Evolutionary conservation across 2,797 vertebrate genomes (phyloP).

Genomic region (Brachyalestes nurse): DNA sequence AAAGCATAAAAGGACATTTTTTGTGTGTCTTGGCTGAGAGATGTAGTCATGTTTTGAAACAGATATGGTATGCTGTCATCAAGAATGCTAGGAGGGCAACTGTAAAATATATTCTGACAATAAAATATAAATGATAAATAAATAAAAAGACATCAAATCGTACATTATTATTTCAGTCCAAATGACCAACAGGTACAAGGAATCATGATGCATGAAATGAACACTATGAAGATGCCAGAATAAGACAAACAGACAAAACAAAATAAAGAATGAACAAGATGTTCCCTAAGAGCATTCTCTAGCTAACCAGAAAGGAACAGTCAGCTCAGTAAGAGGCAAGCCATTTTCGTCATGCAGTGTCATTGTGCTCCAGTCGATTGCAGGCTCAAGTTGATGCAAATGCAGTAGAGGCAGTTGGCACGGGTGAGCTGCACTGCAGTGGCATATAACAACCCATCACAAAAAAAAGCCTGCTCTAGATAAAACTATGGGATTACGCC

Average conservation of each 20-base stretch:
- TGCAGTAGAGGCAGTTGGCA: slow-evolving; percentile 55
- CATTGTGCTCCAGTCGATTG: slow-evolving; percentile 51
- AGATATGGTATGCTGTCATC: not conserved
- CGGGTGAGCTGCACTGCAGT: slow-evolving; percentile 55
- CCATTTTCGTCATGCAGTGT: slow-evolving; percentile 49
- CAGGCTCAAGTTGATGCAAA: slow-evolving; percentile 48
- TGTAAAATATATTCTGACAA: not conserved
- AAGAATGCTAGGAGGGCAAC: not conserved
- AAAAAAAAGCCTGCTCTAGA: slow-evolving; percentile 57
- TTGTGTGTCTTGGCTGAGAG: slow-evolving; percentile 30
- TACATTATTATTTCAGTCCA: not conserved
- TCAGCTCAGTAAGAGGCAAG: not conserved
- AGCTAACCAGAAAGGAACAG: not conserved
- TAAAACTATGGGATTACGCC: slow-evolving; percentile 60
- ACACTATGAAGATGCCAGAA: not conserved
- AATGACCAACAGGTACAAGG: not conserved
- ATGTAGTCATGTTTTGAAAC: not conserved
- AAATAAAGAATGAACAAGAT: not conserved
- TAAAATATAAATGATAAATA: not conserved
- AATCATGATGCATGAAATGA: not conserved
- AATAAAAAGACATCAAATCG: not conserved
- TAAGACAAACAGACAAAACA: not conserved
- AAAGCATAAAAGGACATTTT: slow-evolving; percentile 36
- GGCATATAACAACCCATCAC: slow-evolving; percentile 59
- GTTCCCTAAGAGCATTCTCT: not conserved